phyloP scores from a whole-genome alignment of 2,888 invertebrate genomes.

The Heteromurus nitidus region DNA sequence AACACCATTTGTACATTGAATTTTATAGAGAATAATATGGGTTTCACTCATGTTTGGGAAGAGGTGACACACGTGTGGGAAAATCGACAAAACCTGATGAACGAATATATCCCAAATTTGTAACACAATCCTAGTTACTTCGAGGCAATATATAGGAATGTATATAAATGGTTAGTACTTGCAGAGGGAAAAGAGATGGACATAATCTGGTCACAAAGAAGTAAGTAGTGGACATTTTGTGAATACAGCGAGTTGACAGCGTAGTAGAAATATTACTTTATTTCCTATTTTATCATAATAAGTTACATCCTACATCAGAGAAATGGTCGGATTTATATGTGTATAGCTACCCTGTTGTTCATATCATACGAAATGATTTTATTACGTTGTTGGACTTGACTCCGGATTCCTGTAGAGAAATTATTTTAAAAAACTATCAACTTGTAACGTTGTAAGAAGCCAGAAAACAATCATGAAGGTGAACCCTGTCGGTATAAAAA shows the following conservation, averaged over 20 bases:
- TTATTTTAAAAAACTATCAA: not conserved
- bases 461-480: conserved; percentile 20
- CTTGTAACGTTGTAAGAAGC: not conserved
- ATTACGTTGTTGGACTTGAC: conserved; percentile 36
- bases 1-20: too few relatives aligned
- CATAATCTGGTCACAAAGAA: not conserved
- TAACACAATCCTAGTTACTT: too few relatives aligned
- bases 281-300: not conserved
- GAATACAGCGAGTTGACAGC: not conserved
- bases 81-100: too few relatives aligned
- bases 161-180: too few relatives aligned
- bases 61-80: too few relatives aligned
- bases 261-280: not conserved
- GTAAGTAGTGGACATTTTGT: not conserved
- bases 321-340: too few relatives aligned
- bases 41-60: too few relatives aligned
- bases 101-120: too few relatives aligned
- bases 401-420: conserved; percentile 31
- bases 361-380: not conserved
- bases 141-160: too few relatives aligned
- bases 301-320: too few relatives aligned
- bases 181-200: too few relatives aligned
- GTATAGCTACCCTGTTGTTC: conserved; percentile 8
- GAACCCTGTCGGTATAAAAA: not conserved
- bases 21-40: too few relatives aligned